Evolutionary conservation across 2,797 vertebrate species (phyloP).

Genomic region (Lates japonicus): DNA sequence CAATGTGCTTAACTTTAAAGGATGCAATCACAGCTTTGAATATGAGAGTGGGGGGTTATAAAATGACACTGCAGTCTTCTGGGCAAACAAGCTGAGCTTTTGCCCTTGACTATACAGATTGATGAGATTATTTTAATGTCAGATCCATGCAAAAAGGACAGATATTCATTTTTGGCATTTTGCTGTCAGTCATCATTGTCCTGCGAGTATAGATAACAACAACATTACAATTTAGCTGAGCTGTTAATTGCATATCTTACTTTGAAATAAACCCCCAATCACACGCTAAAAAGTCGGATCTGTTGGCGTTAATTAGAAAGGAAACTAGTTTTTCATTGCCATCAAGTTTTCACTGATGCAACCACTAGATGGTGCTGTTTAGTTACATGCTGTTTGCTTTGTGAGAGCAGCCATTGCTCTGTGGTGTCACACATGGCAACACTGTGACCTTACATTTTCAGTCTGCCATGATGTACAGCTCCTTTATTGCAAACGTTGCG

Average conservation of each 20-base stretch:
- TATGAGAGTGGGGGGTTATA: slow-evolving; percentile 34
- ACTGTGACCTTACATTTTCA: not conserved
- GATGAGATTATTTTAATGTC: slow-evolving; percentile 37
- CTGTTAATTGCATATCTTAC: slow-evolving; percentile 3
- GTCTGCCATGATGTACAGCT: not conserved
- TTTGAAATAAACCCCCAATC: not conserved
- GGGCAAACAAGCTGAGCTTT: slow-evolving; percentile 38
- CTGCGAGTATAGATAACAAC: not conserved
- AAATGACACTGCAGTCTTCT: slow-evolving; percentile 40
- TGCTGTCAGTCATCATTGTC: slow-evolving; percentile 6
- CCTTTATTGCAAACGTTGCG: not conserved
- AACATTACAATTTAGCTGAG: not conserved
- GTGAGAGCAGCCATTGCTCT: not conserved
- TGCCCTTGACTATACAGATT: slow-evolving; percentile 36
- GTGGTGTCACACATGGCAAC: not conserved
- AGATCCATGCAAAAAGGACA: slow-evolving; percentile 16
- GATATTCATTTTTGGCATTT: slow-evolving; percentile 28
- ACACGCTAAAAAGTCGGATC: not conserved
- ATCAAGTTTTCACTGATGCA: not conserved
- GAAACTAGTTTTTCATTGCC: not conserved
- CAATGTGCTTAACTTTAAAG: slow-evolving; percentile 61
- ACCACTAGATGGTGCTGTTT: slow-evolving; percentile 81
- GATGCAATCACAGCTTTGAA: slow-evolving; percentile 54
- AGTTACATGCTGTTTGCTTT: slow-evolving; percentile 30
- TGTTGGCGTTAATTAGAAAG: not conserved